phyloP scores from a whole-genome alignment of 2,113 vertebrate species.

The Brachyistius frenatus region DNA sequence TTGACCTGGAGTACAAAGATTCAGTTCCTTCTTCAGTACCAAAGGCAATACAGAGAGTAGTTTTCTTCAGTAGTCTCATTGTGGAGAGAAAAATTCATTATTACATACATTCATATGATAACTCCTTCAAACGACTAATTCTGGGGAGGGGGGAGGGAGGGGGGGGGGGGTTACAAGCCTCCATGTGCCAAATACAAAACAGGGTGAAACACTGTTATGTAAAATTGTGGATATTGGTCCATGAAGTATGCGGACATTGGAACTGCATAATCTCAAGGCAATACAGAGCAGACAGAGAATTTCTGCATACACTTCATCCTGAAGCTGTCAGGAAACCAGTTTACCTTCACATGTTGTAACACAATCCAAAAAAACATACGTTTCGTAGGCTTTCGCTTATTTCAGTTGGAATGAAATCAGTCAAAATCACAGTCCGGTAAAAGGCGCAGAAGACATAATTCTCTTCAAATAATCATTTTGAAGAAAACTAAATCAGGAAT shows the following conservation, averaged over 20 bases:
- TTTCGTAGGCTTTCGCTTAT: slow-evolving; percentile 42
- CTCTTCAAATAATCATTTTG: slow-evolving; percentile 56
- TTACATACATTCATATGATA: slow-evolving; percentile 74
- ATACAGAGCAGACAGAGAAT: slow-evolving; percentile 60
- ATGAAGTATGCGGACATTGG: slow-evolving; percentile 42
- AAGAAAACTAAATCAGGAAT: slow-evolving; percentile 58
- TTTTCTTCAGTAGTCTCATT: slow-evolving; percentile 53
- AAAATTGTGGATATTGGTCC: slow-evolving; percentile 59
- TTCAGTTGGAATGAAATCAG: slow-evolving; percentile 71
- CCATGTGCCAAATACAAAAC: slow-evolving; percentile 55
- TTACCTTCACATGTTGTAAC: slow-evolving; percentile 6
- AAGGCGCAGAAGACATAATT: slow-evolving; percentile 57
- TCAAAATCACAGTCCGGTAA: slow-evolving; percentile 69
- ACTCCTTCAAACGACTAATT: slow-evolving; percentile 41
- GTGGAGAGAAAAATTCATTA: slow-evolving; percentile 42
- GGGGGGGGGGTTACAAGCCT: slow-evolving; percentile 20
- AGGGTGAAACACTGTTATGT: slow-evolving; percentile 66
- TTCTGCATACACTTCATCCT: slow-evolving; percentile 28
- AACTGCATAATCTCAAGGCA: slow-evolving; percentile 70
- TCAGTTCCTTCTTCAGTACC: slow-evolving; percentile 30
- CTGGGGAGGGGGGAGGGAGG: background rate
- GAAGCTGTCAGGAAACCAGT: background rate
- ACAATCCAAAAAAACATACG: slow-evolving; percentile 52
- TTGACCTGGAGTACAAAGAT: slow-evolving; percentile 15
- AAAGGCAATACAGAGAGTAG: slow-evolving; percentile 57